Evolutionary conservation across 1,140 invertebrate species (phyloP), one percentile per base, ranked within the genome.

Genomic region (Drosophila pseudoananassae): DNA sequence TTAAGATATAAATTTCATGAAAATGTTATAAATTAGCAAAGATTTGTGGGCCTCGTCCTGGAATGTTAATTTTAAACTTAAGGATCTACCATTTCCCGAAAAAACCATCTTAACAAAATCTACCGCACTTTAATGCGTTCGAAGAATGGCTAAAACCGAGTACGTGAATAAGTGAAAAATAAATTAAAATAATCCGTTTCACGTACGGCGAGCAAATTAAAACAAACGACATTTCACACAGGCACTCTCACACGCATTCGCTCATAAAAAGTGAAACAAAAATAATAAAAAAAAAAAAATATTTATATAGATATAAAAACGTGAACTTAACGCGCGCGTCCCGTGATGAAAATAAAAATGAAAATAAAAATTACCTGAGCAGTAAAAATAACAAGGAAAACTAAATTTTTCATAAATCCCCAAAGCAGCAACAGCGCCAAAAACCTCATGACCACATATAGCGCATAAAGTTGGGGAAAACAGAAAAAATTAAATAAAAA

Each of bases 341-440:
- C 54, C 65, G 63, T 46, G 65, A 56, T 66, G 51, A 57, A 64
- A 76, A 76, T 76, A 74, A 65, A 65, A 66, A 71, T 65, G 15
- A 70, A 66, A 53, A 68, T 68, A 68, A 68, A 68, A 72, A 74
- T 73, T 70, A 73, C 69, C 71, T 73, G 33, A 49, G 58, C 71
- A 49, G 59, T 75, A 75, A 75, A 75, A 73, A 73, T 75, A 73
- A 64, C 71, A 75, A 73, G 69, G 4, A 51, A 75, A 75, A 75
- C 71, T 73, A 75, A 75, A 73, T 65, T 53, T 75, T 75, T 75
- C 69, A 75, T 75, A 75, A 73, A 74, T 75, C 59, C 59, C 72
- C 47, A 47, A 49, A 65, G 69, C 69, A 31, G 33, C 25, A 75
- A 58, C 25, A 49, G 27, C 15, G 52, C 46, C 46, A 14, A 29